phyloP scores from a whole-genome alignment of 1,140 invertebrate species.

The Tetramorium parvispinum region DNA sequence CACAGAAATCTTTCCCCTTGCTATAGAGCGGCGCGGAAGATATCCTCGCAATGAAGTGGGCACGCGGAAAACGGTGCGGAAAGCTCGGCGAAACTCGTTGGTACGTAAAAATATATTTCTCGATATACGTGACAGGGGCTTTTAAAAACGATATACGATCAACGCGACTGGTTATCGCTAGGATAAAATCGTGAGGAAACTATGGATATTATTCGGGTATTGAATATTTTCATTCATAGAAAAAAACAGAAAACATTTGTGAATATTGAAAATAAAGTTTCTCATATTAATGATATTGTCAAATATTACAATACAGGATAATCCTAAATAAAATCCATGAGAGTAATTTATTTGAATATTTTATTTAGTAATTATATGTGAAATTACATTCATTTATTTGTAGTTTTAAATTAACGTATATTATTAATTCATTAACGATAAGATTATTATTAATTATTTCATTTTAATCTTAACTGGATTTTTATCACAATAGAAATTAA shows the following conservation, averaged over 20 bases:
- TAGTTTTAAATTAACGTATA: neutral
- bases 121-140: conserved; percentile 29
- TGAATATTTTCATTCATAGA: neutral
- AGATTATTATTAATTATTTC: neutral
- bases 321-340: neutral
- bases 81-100: conserved; percentile 19
- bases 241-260: neutral
- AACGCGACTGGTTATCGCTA: neutral
- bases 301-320: neutral
- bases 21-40: neutral
- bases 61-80: conserved; percentile 31
- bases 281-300: neutral
- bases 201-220: neutral
- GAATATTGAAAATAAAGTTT: neutral
- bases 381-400: neutral
- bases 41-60: conserved; percentile 17
- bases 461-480: neutral
- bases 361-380: neutral
- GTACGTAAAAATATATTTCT: conserved; percentile 42
- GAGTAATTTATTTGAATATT: conserved; percentile 1
- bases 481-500: neutral
- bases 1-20: conserved; percentile 11
- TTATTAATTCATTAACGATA: neutral
- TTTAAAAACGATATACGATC: conserved; percentile 9
- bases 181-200: neutral